Conservation (phyloP, 2,113 vertebrate species). For the Ploceus nigricollis region DNA sequence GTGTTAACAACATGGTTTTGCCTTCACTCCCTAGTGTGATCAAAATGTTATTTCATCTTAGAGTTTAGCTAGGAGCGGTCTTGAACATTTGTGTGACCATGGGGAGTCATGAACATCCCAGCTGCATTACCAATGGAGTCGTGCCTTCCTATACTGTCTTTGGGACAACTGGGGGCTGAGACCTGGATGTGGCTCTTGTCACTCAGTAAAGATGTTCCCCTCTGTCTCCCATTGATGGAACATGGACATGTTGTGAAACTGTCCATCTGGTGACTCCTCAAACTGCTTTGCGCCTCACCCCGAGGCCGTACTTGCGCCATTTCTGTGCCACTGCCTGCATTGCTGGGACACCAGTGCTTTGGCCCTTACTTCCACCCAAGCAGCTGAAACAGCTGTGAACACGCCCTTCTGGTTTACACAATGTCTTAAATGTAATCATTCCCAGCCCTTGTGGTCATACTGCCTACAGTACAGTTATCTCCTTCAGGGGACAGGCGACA, state of each 20-base stretch:
- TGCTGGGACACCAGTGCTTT: rapidly evolving
- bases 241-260: background rate
- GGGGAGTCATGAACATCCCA: background rate
- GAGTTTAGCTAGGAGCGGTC: background rate
- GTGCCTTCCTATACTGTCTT: background rate
- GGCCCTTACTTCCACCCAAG: background rate
- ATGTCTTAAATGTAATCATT: background rate
- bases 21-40: background rate
- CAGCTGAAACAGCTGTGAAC: background rate
- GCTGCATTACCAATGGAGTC: background rate
- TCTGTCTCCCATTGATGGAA: background rate
- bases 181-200: background rate
- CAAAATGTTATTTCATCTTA: background rate
- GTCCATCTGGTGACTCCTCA: background rate
- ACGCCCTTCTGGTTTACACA: background rate
- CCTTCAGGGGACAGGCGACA: rapidly evolving
- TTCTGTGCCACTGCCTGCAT: background rate
- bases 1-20: background rate
- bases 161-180: background rate
- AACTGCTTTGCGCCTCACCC: background rate
- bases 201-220: background rate
- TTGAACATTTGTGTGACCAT: background rate
- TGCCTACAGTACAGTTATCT: background rate
- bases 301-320: rapidly evolving
- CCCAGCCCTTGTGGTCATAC: background rate